Percentiles rank a stretch among this genome's conserved stretches.
These are phyloP conservation scores for Erythrocercus mccallii DNA, from an alignment of 2,113 vertebrate species.

Conservation along the genomic window DNA sequence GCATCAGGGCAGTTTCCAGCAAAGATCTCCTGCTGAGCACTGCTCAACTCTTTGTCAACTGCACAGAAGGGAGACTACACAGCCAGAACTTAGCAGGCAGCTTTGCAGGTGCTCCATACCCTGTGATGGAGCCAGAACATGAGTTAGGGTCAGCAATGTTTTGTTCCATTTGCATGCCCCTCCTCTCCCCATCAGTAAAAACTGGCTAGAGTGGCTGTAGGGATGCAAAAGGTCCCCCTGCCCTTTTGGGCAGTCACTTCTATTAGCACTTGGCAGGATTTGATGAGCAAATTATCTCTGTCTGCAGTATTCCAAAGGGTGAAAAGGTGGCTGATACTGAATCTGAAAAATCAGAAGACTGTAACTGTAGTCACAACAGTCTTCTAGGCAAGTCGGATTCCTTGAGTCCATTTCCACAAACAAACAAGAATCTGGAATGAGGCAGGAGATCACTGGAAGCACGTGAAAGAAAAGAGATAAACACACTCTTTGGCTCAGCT, in stretches of 20 bases:
- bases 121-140: neutral
- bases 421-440: neutral
- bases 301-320: neutral
- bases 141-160: neutral
- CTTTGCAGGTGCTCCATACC: neutral
- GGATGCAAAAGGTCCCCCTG: neutral
- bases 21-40: neutral
- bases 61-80: neutral
- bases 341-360: neutral
- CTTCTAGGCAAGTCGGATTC: neutral
- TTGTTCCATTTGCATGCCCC: neutral
- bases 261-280: neutral
- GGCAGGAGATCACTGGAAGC: neutral
- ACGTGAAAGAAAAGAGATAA: neutral
- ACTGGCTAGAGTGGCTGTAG: neutral
- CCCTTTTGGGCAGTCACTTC: neutral
- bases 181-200: neutral
- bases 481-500: neutral
- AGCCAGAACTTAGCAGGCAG: neutral
- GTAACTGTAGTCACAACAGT: neutral
- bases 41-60: neutral
- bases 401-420: neutral
- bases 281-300: neutral
- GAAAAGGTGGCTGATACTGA: neutral
- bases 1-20: rapidly evolving